phyloP scores from a whole-genome alignment of 2,888 invertebrate species.

The Laothoe populi region DNA sequence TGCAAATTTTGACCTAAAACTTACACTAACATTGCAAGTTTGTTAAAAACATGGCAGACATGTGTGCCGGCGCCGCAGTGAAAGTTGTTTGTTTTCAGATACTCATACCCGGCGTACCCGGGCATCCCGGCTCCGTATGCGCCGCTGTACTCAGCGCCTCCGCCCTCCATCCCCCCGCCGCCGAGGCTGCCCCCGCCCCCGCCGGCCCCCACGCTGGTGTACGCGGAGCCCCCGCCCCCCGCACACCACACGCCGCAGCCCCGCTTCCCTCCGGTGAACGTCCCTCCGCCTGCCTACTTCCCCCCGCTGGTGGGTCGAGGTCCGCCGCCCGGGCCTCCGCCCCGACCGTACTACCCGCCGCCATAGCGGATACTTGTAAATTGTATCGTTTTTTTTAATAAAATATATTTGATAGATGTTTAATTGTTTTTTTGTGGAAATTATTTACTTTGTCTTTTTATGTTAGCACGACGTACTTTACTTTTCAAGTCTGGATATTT shows the following conservation, averaged over 20 bases:
- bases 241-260: no score
- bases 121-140: constrained; percentile 68
- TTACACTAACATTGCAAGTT: no score
- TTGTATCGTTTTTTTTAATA: constrained; percentile 69
- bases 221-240: constrained; percentile 78
- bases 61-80: no score
- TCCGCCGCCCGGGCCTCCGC: constrained; percentile 61
- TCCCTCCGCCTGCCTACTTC: constrained; percentile 75
- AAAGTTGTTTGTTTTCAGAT: constrained; percentile 34
- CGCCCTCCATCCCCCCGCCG: constrained; percentile 55
- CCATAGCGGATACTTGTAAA: constrained; percentile 61
- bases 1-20: no score
- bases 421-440: constrained; percentile 42
- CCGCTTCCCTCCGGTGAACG: constrained; percentile 64
- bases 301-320: constrained; percentile 57
- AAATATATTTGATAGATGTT: constrained; percentile 68
- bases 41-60: no score
- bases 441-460: no score
- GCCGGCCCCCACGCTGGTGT: constrained; percentile 59
- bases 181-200: constrained; percentile 69
- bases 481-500: no score
- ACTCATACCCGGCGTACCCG: constrained; percentile 62
- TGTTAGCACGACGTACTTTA: no score
- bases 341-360: constrained; percentile 74
- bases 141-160: constrained; percentile 74